Evolutionary conservation across 2,888 invertebrate genomes (phyloP).

Genomic region (Timema cristinae): DNA sequence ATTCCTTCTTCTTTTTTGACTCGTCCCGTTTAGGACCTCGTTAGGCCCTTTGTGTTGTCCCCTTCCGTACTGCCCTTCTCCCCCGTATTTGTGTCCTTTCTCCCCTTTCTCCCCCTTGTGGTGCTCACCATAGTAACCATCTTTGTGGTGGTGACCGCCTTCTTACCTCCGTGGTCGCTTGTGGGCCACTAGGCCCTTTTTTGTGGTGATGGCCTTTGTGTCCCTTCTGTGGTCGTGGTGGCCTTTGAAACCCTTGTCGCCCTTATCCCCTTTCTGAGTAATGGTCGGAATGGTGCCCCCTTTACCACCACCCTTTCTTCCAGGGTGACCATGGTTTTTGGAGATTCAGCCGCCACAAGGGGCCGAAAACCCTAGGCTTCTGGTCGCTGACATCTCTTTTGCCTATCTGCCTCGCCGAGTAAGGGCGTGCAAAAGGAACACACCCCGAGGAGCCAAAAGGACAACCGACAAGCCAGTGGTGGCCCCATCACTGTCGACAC

Average conservation of each 20-base stretch:
- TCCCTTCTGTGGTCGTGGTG: constrained; percentile 65
- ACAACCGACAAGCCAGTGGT: not conserved
- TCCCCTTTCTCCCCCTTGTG: constrained; percentile 64
- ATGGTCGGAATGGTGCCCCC: constrained; percentile 63
- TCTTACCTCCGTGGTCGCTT: constrained; percentile 59
- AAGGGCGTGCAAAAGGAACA: not conserved
- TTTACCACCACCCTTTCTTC: constrained; percentile 63
- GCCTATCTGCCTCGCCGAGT: constrained; percentile 13
- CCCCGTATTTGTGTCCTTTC: constrained; percentile 61
- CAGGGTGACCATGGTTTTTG: constrained; percentile 42
- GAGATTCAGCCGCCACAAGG: constrained; percentile 28
- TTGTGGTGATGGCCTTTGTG: constrained; percentile 60
- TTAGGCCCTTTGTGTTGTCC: constrained; percentile 82
- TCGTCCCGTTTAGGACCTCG: constrained; percentile 78
- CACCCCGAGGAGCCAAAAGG: too few species aligned
- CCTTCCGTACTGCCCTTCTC: constrained; percentile 73
- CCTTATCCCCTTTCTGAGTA: constrained; percentile 70
- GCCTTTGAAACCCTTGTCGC: constrained; percentile 73
- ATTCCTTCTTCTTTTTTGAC: constrained; percentile 80
- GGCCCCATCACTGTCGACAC: not conserved
- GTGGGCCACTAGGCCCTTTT: too few species aligned
- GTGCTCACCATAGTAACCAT: constrained; percentile 60
- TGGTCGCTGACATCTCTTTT: constrained; percentile 34
- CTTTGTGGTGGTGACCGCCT: constrained; percentile 60
- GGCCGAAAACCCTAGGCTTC: constrained; percentile 38